Base-by-base conservation (phyloP, 2,113 vertebrate genomes). In the Ceyx cyanopectus region DNA sequence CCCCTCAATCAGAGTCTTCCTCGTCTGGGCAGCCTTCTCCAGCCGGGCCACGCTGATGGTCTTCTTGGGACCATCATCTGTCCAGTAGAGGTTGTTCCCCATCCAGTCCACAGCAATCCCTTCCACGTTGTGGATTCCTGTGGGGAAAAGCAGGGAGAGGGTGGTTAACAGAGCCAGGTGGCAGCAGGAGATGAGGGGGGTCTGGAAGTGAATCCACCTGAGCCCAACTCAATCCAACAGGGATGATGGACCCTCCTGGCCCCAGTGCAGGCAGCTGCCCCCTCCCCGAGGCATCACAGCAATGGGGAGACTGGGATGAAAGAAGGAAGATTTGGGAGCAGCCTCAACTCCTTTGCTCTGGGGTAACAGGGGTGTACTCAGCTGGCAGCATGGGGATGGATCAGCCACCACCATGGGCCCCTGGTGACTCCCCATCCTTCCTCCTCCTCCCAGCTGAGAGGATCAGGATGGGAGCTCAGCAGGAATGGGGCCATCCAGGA, bases 61-160 rank as follows among this genome's bases (percentile, higher is more conserved):
- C 97, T 99, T 99, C 78, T 99, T 99, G 68, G 99, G 99, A 16
- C 99, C 99, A 1, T 99, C 99, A 9, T 99, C 99, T 0, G 99
- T 99, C 99, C 99, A 99, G 95, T 99, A 99, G 43, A 99, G 97
- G 95, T 99, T 99, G 95, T 99, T 98, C 37, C 98, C 99, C 98
- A 99, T 99, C 99, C 99, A 99, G 97, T 99, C 99, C 80, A 99
- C 99, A 0, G 99, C 99, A 1, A 99, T 98, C 14, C 99, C 99
- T 91, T 99, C 99, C 40, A 99, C 99, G 0, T 99, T 99, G 97
- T 99, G 99, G 95, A 99, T 99, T 67, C 99, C 99, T 99, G 51
- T 9, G 7, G 50, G 57, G 41, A n/a, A 30, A 18, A 48, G 51
- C 21, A 5, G 3, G 3, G 34, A 80, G 29, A 0, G 2, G 50